Conservation (phyloP, 1,140 invertebrate species). For the Drosophila virilis region DNA sequence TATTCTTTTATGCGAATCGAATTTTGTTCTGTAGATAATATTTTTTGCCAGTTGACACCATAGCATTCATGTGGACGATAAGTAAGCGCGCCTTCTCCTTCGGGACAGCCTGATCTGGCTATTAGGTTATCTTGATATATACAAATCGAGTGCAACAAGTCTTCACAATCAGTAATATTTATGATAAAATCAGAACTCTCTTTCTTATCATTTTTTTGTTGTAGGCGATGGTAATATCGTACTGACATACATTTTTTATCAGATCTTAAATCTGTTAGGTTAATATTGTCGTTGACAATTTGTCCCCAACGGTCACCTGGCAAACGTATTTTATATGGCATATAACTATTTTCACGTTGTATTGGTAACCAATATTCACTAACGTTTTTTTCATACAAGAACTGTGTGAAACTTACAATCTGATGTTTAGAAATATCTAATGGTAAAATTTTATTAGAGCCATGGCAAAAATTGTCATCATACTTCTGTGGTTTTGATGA, state of each 20-base stretch:
- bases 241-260: constrained; percentile 51
- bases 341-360: constrained; percentile 38
- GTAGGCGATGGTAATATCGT: not conserved
- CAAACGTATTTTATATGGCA: constrained; percentile 62
- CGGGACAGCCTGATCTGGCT: constrained; percentile 60
- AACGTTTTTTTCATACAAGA: constrained; percentile 43
- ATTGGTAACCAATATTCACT: constrained; percentile 71
- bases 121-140: constrained; percentile 55
- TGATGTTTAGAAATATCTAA: constrained; percentile 29
- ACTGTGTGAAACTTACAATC: not conserved
- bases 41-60: constrained; percentile 40
- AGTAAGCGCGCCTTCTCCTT: constrained; percentile 52
- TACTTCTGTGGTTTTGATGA: constrained; percentile 40
- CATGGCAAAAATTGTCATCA: constrained; percentile 63
- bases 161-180: constrained; percentile 44
- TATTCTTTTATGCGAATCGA: constrained; percentile 35
- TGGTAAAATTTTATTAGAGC: constrained; percentile 52
- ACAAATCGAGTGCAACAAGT: constrained; percentile 58
- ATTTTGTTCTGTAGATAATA: not conserved
- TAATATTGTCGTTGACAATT: constrained; percentile 23
- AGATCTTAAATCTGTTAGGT: constrained; percentile 29
- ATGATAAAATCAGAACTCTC: not conserved
- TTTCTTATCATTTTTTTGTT: constrained; percentile 3
- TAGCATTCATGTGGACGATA: constrained; percentile 59
- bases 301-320: constrained; percentile 70